Percentiles rank a stretch among this genome's conserved stretches.
phyloP scores from a whole-genome alignment of 2,888 invertebrate species.

The Eristalis tenax region DNA sequence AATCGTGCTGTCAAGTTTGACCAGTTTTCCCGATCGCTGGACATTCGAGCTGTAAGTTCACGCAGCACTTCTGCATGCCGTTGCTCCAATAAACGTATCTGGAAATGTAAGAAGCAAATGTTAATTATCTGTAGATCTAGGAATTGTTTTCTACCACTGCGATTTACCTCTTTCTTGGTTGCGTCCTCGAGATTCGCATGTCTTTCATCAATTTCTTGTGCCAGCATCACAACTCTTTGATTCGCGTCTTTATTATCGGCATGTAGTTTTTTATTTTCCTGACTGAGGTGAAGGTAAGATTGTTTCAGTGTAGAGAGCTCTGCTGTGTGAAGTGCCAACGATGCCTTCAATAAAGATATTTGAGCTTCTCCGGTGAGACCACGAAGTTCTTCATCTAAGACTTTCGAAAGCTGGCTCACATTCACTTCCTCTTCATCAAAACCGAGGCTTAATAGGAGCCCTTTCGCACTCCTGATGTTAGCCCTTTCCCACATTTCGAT shows the following conservation, averaged over 20 bases:
- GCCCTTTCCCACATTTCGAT: conserved; percentile 89
- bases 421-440: conserved; percentile 84
- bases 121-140: background rate
- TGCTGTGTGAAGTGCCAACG: conserved; percentile 86
- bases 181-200: conserved; percentile 91
- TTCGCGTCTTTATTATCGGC: conserved; percentile 91
- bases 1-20: conserved; percentile 84
- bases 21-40: conserved; percentile 89
- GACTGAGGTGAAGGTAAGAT: conserved; percentile 85
- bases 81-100: conserved; percentile 87
- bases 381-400: conserved; percentile 86
- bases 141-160: background rate
- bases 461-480: conserved; percentile 85
- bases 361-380: conserved; percentile 80
- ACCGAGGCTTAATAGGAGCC: conserved; percentile 86
- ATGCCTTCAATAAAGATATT: conserved; percentile 82
- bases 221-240: conserved; percentile 89
- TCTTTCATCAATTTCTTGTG: conserved; percentile 95
- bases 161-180: conserved; percentile 82
- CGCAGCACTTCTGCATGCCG: conserved; percentile 89
- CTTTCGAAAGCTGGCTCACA: conserved; percentile 85
- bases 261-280: conserved; percentile 91
- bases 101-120: conserved; percentile 15
- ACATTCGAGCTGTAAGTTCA: conserved; percentile 86
- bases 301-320: conserved; percentile 85